phyloP scores from a whole-genome alignment of 2,797 vertebrate genomes.

The Somateria mollissima region DNA sequence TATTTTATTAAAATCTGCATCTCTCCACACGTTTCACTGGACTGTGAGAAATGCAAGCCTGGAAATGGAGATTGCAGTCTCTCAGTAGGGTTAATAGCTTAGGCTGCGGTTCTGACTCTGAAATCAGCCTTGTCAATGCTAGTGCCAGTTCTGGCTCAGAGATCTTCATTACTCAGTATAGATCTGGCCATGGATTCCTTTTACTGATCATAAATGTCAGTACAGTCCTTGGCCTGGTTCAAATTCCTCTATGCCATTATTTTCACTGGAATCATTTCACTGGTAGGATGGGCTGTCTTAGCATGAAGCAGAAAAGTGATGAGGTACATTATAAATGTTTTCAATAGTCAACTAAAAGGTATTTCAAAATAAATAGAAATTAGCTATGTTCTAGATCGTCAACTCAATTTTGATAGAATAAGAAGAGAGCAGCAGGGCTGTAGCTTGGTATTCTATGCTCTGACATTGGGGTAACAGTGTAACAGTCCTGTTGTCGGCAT shows the following conservation, averaged over 20 bases:
- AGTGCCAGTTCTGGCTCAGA: neutral
- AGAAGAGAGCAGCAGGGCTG: neutral
- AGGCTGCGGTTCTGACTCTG: neutral
- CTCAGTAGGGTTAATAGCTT: neutral
- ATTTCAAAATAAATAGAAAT: rapidly evolving
- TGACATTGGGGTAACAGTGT: neutral
- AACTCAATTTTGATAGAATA: neutral
- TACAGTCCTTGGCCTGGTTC: neutral
- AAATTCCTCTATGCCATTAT: neutral
- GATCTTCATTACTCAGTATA: neutral
- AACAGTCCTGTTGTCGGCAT: neutral
- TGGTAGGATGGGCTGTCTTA: neutral
- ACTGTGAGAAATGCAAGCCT: neutral
- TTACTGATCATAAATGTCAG: neutral
- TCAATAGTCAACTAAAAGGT: neutral
- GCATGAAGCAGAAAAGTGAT: neutral
- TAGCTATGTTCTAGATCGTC: neutral
- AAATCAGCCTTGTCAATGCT: neutral
- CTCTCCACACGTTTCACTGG: neutral
- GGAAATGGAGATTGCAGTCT: neutral
- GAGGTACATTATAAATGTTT: neutral
- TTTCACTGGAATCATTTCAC: neutral
- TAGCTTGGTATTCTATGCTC: neutral
- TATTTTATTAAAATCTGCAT: neutral
- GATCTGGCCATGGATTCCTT: neutral